These are phyloP conservation scores for Euproctis similis DNA, from an alignment of 2,888 invertebrate genomes.

Conservation along the genomic window DNA sequence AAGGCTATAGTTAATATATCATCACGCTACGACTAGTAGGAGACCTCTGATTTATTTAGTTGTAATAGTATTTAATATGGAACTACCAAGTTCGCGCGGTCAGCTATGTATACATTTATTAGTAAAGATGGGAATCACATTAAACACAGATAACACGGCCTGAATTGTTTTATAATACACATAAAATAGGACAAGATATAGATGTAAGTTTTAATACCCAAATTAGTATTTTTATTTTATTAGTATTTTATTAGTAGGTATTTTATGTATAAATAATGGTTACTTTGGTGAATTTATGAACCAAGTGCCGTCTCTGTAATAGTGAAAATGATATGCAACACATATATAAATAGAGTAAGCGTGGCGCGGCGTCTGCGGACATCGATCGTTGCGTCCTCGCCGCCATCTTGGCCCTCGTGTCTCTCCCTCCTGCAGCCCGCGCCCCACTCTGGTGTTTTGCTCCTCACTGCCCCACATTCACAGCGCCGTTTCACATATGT, in stretches of 20 bases:
- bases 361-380: conserved; percentile 67
- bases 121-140: too few relatives aligned
- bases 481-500: conserved; percentile 61
- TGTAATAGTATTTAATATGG: too few relatives aligned
- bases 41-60: too few relatives aligned
- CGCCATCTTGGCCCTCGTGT: conserved; percentile 74
- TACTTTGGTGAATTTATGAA: conserved; percentile 15
- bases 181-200: too few relatives aligned
- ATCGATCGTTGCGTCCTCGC: conserved; percentile 74
- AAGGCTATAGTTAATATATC: too few relatives aligned
- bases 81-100: too few relatives aligned
- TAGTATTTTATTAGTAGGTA: not conserved
- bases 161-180: too few relatives aligned
- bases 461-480: conserved; percentile 72
- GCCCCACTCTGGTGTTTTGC: conserved; percentile 51
- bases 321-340: conserved; percentile 59
- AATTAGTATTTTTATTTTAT: not conserved
- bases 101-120: too few relatives aligned
- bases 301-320: conserved; percentile 34
- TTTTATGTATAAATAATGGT: not conserved
- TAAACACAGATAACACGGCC: too few relatives aligned
- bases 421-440: conserved; percentile 56
- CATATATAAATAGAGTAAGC: conserved; percentile 69
- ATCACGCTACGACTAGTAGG: too few relatives aligned
- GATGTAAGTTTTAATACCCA: too few relatives aligned